Evolutionary conservation across 2,797 vertebrate genomes (phyloP), one percentile per base, ranked within the genome.

Genomic region (Harpagifer antarcticus): DNA sequence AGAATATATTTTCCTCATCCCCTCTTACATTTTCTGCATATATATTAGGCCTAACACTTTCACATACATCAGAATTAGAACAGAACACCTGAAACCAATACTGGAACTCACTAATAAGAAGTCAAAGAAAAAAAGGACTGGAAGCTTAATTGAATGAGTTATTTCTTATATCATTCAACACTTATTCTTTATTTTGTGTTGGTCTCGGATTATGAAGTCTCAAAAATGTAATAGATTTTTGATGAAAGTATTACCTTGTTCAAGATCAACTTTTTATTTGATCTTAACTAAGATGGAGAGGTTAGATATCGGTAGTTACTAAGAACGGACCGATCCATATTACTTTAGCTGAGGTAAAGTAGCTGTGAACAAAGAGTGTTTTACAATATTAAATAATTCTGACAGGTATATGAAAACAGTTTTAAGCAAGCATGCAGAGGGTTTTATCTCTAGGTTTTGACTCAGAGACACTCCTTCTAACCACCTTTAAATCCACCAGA

Each of bases 21-120:
- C 16, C 42, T 54, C 19, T 43, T 52, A 45, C 15, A 59, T 72
- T 54, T 72, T 43, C 50, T 68, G 23, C 27, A 63, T 33, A 40
- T 78, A 19, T 23, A 37, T 33, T 9, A 37, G 33, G 33, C 33
- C 27, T 27, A 27, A 27, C 27, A 27, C 27, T 27, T 27, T 27
- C 4, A 27, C 27, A 27, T 27, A 27, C 5, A 27, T 27, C 27
- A 27, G 27, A 27, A 27, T 27, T 27, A 27, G 27, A 27, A 27
- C 27, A 27, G 27, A 27, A 27, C 27, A 27, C 27, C 27, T 27
- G 27, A 27, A 27, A 27, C 27, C 27, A 27, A 27, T 27, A 27
- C 27, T 27, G 27, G 27, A 27, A 27, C 27, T 27, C 27, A 27
- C 27, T 27, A 27, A 27, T 27, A 27, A 5, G 4, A 27, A 5